These are phyloP conservation scores for Astreopora myriophthalma DNA, from an alignment of 64 coral and sea anemone genomes.

Conservation along the genomic window DNA sequence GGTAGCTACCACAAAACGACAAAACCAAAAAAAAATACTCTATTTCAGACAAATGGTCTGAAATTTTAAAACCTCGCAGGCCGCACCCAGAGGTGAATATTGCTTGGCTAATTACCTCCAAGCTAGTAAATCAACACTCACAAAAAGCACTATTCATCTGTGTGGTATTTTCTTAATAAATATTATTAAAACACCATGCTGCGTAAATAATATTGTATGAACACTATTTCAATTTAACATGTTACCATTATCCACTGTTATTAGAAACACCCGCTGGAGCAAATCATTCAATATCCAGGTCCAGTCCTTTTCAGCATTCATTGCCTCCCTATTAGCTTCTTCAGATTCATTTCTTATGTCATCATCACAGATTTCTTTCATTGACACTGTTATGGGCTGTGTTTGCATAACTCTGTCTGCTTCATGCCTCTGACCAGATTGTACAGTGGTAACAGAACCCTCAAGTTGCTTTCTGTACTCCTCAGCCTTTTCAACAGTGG, in stretches of 20 bases:
- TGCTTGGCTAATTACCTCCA: no score
- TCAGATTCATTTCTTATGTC: not conserved
- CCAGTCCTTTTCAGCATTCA: not conserved
- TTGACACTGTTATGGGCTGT: not conserved
- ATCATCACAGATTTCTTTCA: not conserved
- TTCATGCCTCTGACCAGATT: not conserved
- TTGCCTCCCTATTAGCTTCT: not conserved
- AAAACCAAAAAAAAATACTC: no score
- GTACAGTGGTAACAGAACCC: not conserved
- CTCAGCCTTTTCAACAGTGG: conserved; percentile 59
- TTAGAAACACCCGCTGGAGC: conserved; percentile 69
- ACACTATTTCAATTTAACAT: no score
- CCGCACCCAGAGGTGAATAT: no score
- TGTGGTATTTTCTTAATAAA: no score
- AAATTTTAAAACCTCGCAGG: no score
- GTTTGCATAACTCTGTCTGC: not conserved
- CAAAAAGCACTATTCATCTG: no score
- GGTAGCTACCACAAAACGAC: no score
- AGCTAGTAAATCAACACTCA: no score
- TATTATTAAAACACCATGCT: no score
- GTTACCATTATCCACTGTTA: conserved; percentile 63
- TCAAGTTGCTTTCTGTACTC: conserved; percentile 46
- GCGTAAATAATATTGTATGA: not conserved
- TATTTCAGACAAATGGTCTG: no score
- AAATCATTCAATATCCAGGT: conserved; percentile 68